Conservation (phyloP, 2,113 vertebrate species). For the Bos indicus region DNA sequence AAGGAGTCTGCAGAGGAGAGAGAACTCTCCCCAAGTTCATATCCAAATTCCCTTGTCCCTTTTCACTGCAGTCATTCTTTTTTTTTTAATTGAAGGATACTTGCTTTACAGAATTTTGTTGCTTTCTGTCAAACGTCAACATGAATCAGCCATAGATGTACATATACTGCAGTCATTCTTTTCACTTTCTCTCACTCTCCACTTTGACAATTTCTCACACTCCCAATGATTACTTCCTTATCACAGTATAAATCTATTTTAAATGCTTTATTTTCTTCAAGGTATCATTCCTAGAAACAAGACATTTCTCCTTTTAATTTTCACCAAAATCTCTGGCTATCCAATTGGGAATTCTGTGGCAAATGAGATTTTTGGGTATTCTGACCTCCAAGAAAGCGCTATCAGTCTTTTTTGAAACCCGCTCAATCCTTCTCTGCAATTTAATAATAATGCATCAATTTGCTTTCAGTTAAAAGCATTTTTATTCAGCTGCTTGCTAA, state of each 20-base stretch:
- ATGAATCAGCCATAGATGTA: neutral
- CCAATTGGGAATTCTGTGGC: neutral
- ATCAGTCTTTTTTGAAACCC: neutral
- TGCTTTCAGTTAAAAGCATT: slow-evolving; percentile 47
- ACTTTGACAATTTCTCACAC: neutral
- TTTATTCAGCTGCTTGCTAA: slow-evolving; percentile 18
- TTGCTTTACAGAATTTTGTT: neutral
- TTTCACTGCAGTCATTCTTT: neutral
- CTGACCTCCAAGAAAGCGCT: slow-evolving; percentile 29
- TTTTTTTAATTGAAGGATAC: neutral
- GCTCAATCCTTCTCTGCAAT: slow-evolving; percentile 14
- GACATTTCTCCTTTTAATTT: neutral
- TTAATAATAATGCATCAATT: slow-evolving; percentile 48
- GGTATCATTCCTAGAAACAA: neutral
- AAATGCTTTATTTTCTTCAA: neutral
- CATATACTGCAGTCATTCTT: no score
- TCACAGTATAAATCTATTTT: neutral
- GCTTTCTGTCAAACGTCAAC: neutral
- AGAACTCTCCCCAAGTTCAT: neutral
- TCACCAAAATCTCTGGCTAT: slow-evolving; percentile 10
- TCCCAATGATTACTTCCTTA: neutral
- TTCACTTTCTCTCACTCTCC: neutral
- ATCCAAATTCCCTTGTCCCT: neutral
- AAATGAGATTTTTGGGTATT: neutral
- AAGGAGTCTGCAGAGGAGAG: neutral